Conservation (phyloP, 30 jellyfish, hydroid and myxozoan species). For the Morbakka virulenta region DNA sequence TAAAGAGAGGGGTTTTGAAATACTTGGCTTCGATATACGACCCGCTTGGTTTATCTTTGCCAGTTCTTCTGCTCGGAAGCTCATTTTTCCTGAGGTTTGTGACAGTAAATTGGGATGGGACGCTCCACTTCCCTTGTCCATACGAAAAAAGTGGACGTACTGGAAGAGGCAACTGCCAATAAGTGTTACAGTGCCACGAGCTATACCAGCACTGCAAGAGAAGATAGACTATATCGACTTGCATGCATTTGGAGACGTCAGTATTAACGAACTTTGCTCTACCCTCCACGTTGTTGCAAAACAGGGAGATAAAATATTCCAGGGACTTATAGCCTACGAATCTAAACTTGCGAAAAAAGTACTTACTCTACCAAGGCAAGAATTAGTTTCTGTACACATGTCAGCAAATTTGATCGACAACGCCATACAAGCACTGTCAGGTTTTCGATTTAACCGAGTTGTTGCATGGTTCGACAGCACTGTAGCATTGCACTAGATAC, state of each 20-base stretch:
- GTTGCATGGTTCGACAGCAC: slow-evolving; percentile 61
- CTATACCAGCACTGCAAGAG: slow-evolving; percentile 1
- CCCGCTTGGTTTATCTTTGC: slow-evolving; percentile 7
- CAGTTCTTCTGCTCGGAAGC: slow-evolving; percentile 5
- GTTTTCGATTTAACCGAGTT: slow-evolving; percentile 6
- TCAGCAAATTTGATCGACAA: slow-evolving; percentile 37
- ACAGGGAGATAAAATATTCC: neutral
- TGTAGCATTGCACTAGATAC: slow-evolving; percentile 42
- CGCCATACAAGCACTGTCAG: neutral
- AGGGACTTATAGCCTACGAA: slow-evolving; percentile 13
- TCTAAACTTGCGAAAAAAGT: slow-evolving; percentile 23
- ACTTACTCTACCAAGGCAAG: slow-evolving; percentile 27
- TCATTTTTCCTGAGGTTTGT: slow-evolving; percentile 12
- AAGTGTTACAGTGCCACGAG: slow-evolving; percentile 12
- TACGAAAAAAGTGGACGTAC: neutral
- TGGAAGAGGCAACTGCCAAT: slow-evolving; percentile 14
- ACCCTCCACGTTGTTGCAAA: slow-evolving; percentile 35
- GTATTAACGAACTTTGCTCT: slow-evolving; percentile 30
- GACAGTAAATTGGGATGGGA: slow-evolving; percentile 49
- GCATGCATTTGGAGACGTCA: slow-evolving; percentile 61
- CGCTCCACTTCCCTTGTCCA: slow-evolving; percentile 3
- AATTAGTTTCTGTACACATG: slow-evolving; percentile 40
- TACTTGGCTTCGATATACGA: slow-evolving; percentile 47
- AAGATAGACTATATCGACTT: slow-evolving; percentile 8
- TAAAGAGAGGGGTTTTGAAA: slow-evolving; percentile 37